Base-by-base conservation (phyloP, 2,113 vertebrate species). In the Rutilus rutilus region DNA sequence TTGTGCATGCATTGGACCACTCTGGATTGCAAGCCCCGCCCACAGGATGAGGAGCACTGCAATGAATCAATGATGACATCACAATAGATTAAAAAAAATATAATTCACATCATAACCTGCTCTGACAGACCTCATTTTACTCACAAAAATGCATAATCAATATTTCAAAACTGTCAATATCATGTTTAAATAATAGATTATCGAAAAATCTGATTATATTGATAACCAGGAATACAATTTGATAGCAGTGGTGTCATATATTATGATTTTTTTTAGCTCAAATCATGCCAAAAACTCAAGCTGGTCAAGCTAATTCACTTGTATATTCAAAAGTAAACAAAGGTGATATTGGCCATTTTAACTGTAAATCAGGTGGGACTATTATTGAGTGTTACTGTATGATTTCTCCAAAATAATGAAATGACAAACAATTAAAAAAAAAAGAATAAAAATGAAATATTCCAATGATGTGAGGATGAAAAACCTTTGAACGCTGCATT, bases 1-100 rank as follows among this genome's bases (percentile, higher is more conserved):
- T 94, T 96, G 93, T 99, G 98, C 98, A 99, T 99, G 84, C 98
- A 99, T 87, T 99, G 98, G 42, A 99, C 98, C 91, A 98, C 98
- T 0, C 98, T 94, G 1, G 98, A 99, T 93, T 99, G 98, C 59
- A 99, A 95, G 11, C 97, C 97, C 85, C 95, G 97, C 52, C 98
- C 98, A 12, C 98, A 99, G 15, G 97, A 97, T 0, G 97, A 96
- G 0, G 98, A 99, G 89, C 98, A 99, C 98, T 99, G 64, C 19
- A 79, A 94, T 2, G 73, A 84, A 80, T 33, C 83, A 62, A 71
- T 64, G 10, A 36, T 73, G 4, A 23, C 17, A 42, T 71, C 1
- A 42, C 19, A 71, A 39, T 17, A 69, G 15, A 69, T 65, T 64
- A 6, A 62, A 64, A 10, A 10, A 42, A 42, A 42, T 6, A 47